These are phyloP conservation scores for Coturnix japonica DNA, from an alignment of 2,113 vertebrate species.

Conservation along the genomic window DNA sequence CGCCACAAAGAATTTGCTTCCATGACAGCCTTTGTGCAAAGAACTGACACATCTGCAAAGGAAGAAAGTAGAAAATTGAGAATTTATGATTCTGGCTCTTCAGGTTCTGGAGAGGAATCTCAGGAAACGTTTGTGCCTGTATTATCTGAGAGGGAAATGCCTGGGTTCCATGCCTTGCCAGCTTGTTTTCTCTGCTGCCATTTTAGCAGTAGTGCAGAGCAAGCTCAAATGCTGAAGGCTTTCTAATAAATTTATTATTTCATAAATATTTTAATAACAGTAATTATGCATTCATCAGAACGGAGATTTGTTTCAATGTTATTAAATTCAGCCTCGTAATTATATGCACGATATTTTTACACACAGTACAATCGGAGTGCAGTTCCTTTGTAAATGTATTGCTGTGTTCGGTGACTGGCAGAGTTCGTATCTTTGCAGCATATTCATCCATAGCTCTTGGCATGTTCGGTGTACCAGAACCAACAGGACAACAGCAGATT, in stretches of 20 bases:
- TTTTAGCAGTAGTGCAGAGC: neutral
- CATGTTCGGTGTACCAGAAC: fast-evolving
- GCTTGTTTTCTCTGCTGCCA: neutral
- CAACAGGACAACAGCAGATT: neutral
- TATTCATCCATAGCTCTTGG: neutral
- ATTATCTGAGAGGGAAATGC: neutral
- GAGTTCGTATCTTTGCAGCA: neutral
- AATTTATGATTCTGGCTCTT: fast-evolving
- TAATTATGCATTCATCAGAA: conserved; percentile 38
- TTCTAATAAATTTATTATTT: conserved; percentile 35
- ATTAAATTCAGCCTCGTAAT: neutral
- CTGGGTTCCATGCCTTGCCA: neutral
- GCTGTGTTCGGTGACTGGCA: neutral
- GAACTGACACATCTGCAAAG: neutral
- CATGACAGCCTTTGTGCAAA: neutral
- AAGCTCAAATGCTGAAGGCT: neutral
- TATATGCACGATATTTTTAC: neutral
- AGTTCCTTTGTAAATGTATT: neutral
- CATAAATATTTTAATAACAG: conserved; percentile 28
- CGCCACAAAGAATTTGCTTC: neutral
- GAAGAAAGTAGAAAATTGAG: neutral
- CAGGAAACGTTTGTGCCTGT: fast-evolving
- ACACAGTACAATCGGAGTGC: neutral
- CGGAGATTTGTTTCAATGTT: conserved; percentile 9
- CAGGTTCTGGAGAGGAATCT: neutral